phyloP scores from a whole-genome alignment of 2,797 vertebrate species.

The Odontamblyopus lacepedii region DNA sequence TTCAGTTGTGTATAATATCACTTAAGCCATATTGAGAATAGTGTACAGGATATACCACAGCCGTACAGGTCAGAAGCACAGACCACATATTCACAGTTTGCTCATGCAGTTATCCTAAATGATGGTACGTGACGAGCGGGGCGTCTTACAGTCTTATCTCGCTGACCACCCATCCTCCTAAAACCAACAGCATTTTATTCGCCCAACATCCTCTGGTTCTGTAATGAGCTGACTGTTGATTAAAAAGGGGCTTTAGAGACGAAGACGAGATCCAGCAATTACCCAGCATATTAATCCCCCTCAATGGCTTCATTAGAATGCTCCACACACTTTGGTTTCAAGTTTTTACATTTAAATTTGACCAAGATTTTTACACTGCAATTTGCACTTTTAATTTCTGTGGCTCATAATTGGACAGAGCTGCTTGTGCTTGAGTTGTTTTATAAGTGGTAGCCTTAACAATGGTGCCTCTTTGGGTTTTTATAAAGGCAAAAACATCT shows the following conservation, averaged over 20 bases:
- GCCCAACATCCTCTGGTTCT: slow-evolving; percentile 50
- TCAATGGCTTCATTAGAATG: slow-evolving; percentile 76
- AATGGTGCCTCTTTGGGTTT: neutral
- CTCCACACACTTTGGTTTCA: slow-evolving; percentile 56
- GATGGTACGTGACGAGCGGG: slow-evolving; percentile 5
- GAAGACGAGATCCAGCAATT: slow-evolving; percentile 71
- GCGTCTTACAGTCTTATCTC: slow-evolving; percentile 33
- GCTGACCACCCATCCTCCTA: slow-evolving; percentile 38
- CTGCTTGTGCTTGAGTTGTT: slow-evolving; percentile 56
- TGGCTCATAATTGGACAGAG: slow-evolving; percentile 64
- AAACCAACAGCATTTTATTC: slow-evolving; percentile 49
- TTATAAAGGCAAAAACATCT: neutral
- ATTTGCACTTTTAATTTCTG: slow-evolving; percentile 75
- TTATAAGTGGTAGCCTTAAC: slow-evolving; percentile 48
- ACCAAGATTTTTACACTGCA: slow-evolving; percentile 65
- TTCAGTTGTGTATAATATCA: neutral
- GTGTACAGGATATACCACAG: neutral
- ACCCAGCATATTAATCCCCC: slow-evolving; percentile 75
- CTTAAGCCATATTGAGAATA: neutral
- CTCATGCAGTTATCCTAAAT: slow-evolving; percentile 25
- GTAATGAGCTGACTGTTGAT: slow-evolving; percentile 75
- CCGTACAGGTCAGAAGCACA: neutral
- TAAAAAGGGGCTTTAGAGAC: slow-evolving; percentile 64
- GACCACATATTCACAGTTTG: neutral
- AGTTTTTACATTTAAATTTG: slow-evolving; percentile 75